A percentile compares a stretch with the other conserved stretches of the same genome.
Evolutionary conservation across 2,888 invertebrate genomes (phyloP).

Genomic region (Pogonocherus hispidulus): DNA sequence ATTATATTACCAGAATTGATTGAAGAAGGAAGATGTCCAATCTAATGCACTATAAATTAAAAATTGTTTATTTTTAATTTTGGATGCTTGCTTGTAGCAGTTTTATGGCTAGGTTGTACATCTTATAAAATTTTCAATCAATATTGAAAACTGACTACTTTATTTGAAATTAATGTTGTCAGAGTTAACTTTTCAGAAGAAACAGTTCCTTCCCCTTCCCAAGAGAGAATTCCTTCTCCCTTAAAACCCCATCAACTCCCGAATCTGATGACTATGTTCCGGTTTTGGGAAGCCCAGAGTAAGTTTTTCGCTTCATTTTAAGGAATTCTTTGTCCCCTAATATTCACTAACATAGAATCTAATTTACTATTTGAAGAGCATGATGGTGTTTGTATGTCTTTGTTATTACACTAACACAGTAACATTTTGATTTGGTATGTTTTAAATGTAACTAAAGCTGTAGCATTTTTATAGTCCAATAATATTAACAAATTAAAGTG

Average conservation of each 20-base stretch:
- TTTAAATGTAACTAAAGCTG: no score
- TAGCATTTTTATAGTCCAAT: no score
- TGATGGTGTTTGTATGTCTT: neutral
- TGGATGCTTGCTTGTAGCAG: no score
- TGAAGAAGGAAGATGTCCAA: neutral
- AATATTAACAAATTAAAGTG: no score
- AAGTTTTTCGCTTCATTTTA: constrained; percentile 35
- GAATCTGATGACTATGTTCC: constrained; percentile 42
- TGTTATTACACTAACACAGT: constrained; percentile 1
- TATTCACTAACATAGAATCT: neutral
- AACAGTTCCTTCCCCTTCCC: constrained; percentile 41
- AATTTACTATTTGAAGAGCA: neutral
- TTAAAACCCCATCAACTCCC: constrained; percentile 40
- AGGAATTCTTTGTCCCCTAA: neutral
- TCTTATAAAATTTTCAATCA: neutral
- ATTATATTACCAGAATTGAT: neutral
- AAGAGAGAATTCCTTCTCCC: constrained; percentile 38
- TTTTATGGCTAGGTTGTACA: no score
- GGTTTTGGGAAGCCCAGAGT: constrained; percentile 43
- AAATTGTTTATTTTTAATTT: no score
- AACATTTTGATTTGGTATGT: neutral
- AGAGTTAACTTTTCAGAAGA: constrained; percentile 43
- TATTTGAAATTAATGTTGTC: constrained; percentile 27
- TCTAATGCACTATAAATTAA: no score
- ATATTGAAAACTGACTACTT: constrained; percentile 23